A percentile compares a stretch with the other conserved stretches of the same genome.
These are phyloP conservation scores for Formicarius rufipectus DNA, from an alignment of 2,113 vertebrate species.

Conservation along the genomic window DNA sequence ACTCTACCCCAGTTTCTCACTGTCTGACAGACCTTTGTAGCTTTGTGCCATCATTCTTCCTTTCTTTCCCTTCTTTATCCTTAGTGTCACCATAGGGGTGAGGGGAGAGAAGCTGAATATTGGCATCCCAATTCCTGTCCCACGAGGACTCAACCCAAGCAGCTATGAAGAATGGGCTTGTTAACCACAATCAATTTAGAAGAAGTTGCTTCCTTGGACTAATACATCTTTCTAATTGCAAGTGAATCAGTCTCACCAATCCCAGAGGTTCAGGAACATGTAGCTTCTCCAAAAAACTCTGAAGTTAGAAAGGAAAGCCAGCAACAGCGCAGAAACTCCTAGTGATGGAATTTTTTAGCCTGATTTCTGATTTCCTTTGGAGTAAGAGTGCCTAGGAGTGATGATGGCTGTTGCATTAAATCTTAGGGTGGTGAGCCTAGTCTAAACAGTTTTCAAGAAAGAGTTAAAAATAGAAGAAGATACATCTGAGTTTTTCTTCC, in stretches of 20 bases:
- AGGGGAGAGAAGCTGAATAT: background rate
- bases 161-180: background rate
- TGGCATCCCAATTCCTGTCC: background rate
- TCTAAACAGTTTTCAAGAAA: background rate
- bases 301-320: background rate
- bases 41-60: background rate
- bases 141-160: accelerated
- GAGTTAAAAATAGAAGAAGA: background rate
- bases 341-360: background rate
- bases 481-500: background rate
- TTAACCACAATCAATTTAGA: background rate
- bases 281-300: background rate
- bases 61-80: background rate
- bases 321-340: background rate
- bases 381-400: background rate
- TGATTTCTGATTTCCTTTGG: background rate
- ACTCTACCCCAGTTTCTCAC: background rate
- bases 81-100: background rate
- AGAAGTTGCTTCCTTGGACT: background rate
- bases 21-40: background rate
- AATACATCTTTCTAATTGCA: background rate
- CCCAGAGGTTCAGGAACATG: background rate
- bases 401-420: background rate
- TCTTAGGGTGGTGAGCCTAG: background rate
- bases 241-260: accelerated